phyloP scores from a whole-genome alignment of 2,797 vertebrate genomes.

The Melanotaenia boesemani region DNA sequence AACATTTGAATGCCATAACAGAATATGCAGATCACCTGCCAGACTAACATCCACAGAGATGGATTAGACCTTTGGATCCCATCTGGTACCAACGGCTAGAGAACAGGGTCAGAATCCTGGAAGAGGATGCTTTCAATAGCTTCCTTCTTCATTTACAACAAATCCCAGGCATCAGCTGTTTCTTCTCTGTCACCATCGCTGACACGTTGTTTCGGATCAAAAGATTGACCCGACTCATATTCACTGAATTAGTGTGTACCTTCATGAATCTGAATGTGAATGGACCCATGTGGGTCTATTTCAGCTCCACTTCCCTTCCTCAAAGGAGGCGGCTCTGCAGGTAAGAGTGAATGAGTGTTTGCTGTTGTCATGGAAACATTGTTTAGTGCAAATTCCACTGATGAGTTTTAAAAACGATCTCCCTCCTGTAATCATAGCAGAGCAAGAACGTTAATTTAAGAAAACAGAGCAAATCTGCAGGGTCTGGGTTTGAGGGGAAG shows the following conservation, averaged over 20 bases:
- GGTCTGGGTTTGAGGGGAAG: slow-evolving; percentile 8
- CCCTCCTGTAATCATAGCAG: slow-evolving; percentile 10
- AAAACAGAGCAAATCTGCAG: slow-evolving; percentile 30
- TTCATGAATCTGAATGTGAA: too few species aligned
- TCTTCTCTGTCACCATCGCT: neutral
- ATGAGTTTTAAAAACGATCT: neutral
- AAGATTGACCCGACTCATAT: neutral
- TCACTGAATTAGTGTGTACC: too few species aligned
- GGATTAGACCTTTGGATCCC: slow-evolving; percentile 4
- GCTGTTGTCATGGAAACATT: neutral
- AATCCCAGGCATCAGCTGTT: neutral
- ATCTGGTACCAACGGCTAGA: neutral
- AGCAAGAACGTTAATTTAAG: neutral
- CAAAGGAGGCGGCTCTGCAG: neutral
- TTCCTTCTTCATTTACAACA: neutral
- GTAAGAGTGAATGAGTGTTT: neutral
- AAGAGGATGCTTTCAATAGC: neutral
- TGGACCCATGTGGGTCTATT: too few species aligned
- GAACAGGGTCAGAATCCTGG: neutral
- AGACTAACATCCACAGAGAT: neutral
- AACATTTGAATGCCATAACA: slow-evolving; percentile 46
- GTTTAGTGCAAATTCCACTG: neutral
- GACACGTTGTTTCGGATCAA: too few species aligned
- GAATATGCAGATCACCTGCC: slow-evolving; percentile 36
- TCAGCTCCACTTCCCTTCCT: too few species aligned